Evolutionary conservation across 2,888 invertebrate genomes (phyloP).

Genomic region (Rugalucina vietnamica): DNA sequence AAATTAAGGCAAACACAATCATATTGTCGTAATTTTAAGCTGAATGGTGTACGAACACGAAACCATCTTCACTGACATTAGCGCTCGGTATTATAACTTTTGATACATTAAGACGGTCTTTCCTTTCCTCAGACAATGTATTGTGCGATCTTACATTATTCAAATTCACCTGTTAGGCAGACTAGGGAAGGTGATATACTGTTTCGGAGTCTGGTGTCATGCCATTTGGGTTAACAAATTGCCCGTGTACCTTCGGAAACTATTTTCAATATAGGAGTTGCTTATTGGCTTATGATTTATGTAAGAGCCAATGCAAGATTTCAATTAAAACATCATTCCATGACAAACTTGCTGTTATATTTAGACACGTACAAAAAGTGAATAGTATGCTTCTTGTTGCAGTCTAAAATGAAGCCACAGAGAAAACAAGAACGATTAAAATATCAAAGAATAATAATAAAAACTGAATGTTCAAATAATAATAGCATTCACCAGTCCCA

Average conservation of each 20-base stretch:
- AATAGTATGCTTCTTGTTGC: too few relatives aligned
- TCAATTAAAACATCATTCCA: too few relatives aligned
- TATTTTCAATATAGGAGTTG: too few relatives aligned
- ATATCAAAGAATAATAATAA: too few relatives aligned
- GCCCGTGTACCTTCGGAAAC: neutral
- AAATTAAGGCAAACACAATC: conserved; percentile 25
- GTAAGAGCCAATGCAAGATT: too few relatives aligned
- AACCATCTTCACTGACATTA: neutral
- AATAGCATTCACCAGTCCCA: too few relatives aligned
- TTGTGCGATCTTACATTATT: neutral
- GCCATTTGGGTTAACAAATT: neutral
- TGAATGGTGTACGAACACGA: neutral
- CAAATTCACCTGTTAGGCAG: neutral
- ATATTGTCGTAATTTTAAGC: neutral
- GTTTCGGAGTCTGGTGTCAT: neutral
- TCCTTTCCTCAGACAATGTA: neutral
- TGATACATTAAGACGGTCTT: neutral
- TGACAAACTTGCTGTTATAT: too few relatives aligned
- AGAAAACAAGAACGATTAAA: too few relatives aligned
- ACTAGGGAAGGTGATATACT: neutral
- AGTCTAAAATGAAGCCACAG: too few relatives aligned
- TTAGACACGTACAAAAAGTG: too few relatives aligned
- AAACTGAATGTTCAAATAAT: too few relatives aligned
- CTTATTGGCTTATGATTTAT: too few relatives aligned
- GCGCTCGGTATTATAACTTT: neutral